Evolutionary conservation across 1,140 invertebrate genomes (phyloP).

Genomic region (Notospermus geniculatus): DNA sequence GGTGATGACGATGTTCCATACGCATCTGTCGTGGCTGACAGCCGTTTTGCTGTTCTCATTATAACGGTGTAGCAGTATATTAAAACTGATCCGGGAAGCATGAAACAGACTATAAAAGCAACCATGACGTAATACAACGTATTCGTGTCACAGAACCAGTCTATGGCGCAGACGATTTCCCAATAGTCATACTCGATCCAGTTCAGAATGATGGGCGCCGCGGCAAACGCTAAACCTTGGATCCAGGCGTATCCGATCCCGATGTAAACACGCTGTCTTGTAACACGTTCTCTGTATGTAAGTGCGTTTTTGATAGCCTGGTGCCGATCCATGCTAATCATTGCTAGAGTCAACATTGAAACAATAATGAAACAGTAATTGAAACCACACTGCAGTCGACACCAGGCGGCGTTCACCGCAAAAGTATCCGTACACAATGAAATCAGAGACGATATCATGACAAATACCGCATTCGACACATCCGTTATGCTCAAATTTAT

Average conservation of each 20-base stretch:
- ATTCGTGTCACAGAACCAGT: slow-evolving; percentile 40
- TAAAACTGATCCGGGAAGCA: slow-evolving; percentile 42
- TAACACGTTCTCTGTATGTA: slow-evolving; percentile 33
- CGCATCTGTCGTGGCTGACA: not conserved
- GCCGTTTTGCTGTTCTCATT: slow-evolving; percentile 28
- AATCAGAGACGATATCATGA: slow-evolving; percentile 42
- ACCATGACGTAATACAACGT: slow-evolving; percentile 45
- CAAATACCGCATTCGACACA: slow-evolving; percentile 35
- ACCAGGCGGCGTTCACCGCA: slow-evolving; percentile 30
- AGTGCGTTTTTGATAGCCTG: slow-evolving; percentile 42
- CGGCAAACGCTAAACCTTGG: slow-evolving; percentile 39
- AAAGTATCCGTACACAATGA: slow-evolving; percentile 34
- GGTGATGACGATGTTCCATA: not conserved
- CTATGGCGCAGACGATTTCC: slow-evolving; percentile 53
- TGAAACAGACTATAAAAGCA: slow-evolving; percentile 51
- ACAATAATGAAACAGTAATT: slow-evolving; percentile 54
- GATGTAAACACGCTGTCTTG: slow-evolving; percentile 20
- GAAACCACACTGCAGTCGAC: slow-evolving; percentile 40
- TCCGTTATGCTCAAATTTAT: slow-evolving; percentile 51
- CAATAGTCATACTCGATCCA: slow-evolving; percentile 55
- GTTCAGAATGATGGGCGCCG: slow-evolving; percentile 34
- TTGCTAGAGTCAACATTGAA: slow-evolving; percentile 51
- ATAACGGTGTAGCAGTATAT: slow-evolving; percentile 40
- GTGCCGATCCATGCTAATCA: slow-evolving; percentile 49
- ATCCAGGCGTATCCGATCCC: slow-evolving; percentile 42